phyloP scores from a whole-genome alignment of 1,140 invertebrate genomes.

The Coenobita brevimanus region DNA sequence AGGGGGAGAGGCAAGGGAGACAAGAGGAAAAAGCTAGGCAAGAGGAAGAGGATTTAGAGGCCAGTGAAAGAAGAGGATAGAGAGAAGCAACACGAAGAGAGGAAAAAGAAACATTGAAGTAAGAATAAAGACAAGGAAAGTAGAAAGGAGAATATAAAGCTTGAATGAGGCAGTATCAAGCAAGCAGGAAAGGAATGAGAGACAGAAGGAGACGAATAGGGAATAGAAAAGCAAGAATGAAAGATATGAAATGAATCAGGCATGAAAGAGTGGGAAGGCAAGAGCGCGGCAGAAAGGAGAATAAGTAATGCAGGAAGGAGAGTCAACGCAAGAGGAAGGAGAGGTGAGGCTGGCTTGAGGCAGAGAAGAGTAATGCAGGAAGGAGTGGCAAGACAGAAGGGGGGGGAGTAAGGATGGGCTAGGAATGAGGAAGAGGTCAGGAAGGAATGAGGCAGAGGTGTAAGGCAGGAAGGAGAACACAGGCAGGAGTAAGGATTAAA shows the following conservation, averaged over 20 bases:
- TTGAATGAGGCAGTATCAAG: not conserved
- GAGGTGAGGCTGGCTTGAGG: not conserved
- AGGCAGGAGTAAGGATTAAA: too few species aligned
- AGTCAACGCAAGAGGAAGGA: not conserved
- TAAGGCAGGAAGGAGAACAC: too few species aligned
- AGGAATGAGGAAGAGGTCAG: too few species aligned
- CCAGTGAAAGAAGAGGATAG: not conserved
- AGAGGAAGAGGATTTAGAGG: not conserved
- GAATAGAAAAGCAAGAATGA: not conserved
- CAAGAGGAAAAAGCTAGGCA: not conserved
- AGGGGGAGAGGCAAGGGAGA: not conserved
- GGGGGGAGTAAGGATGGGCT: too few species aligned
- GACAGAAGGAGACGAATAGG: not conserved
- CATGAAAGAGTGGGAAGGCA: not conserved
- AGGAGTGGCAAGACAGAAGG: too few species aligned
- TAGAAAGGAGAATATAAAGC: not conserved
- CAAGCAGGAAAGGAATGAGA: not conserved
- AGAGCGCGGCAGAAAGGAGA: not conserved
- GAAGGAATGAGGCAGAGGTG: too few species aligned
- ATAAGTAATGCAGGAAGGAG: not conserved
- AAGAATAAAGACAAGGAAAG: not conserved
- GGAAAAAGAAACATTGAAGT: not conserved
- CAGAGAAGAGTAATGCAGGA: too few species aligned
- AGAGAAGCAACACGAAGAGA: not conserved
- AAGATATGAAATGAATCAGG: too few species aligned